phyloP scores from a whole-genome alignment of 2,113 vertebrate species.

The Plotosus lineatus region DNA sequence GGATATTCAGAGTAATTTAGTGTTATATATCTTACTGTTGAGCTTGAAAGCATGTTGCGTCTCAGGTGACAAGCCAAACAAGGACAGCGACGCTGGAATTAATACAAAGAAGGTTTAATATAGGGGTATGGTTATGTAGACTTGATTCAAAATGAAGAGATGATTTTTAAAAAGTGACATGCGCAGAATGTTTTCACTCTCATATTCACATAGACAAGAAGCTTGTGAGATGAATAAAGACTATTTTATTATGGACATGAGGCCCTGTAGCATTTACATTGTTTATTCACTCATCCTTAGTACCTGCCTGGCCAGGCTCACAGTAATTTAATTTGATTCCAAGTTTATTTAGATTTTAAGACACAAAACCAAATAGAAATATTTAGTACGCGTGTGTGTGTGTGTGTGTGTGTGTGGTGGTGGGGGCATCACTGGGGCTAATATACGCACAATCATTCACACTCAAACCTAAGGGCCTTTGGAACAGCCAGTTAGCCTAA shows the following conservation, averaged over 20 bases:
- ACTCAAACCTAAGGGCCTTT: too few relatives aligned
- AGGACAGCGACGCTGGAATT: background rate
- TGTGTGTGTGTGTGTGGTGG: too few relatives aligned
- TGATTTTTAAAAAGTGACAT: background rate
- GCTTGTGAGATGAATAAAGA: background rate
- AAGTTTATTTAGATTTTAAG: background rate
- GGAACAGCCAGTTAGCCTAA: too few relatives aligned
- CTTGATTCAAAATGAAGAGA: background rate
- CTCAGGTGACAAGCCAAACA: background rate
- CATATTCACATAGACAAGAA: background rate
- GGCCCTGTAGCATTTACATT: background rate
- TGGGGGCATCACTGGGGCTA: too few relatives aligned
- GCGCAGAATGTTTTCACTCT: background rate
- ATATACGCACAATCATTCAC: too few relatives aligned
- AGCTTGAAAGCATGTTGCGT: slow-evolving; percentile 19
- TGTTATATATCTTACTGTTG: slow-evolving; percentile 9
- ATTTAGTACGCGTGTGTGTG: too few relatives aligned
- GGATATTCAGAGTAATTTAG: background rate
- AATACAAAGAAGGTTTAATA: background rate
- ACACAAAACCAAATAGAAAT: background rate
- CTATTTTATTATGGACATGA: background rate
- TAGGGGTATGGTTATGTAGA: background rate
- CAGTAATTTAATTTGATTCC: background rate
- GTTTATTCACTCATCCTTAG: background rate
- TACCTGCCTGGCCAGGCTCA: background rate